Conservation (phyloP, 2,797 vertebrate genomes). For the Ctenochaetus hawaiiensis region DNA sequence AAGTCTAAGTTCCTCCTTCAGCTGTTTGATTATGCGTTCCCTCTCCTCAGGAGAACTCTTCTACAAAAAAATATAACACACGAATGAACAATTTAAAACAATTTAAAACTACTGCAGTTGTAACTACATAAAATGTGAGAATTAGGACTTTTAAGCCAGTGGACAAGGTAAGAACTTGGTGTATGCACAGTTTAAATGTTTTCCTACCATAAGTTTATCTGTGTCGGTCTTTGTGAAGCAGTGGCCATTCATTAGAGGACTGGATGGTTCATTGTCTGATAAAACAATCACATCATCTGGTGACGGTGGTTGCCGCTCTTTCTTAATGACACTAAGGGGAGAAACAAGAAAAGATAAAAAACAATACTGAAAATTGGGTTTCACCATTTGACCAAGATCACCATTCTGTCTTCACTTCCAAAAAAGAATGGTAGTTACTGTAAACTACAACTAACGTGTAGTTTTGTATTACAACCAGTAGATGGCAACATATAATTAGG, state of each 20-base stretch:
- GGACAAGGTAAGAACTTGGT: background rate
- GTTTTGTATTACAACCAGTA: slow-evolving; percentile 64
- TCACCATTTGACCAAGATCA: background rate
- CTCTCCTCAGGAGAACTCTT: slow-evolving; percentile 94
- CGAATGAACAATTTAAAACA: no score
- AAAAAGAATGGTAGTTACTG: background rate
- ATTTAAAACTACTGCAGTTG: background rate
- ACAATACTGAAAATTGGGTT: background rate
- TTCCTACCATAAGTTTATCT: slow-evolving; percentile 92
- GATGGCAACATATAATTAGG: slow-evolving; percentile 65
- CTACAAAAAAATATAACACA: slow-evolving; percentile 69
- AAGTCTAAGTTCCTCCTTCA: slow-evolving; percentile 95
- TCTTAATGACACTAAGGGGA: slow-evolving; percentile 88
- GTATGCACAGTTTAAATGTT: background rate
- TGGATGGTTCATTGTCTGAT: slow-evolving; percentile 94
- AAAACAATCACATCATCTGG: slow-evolving; percentile 96
- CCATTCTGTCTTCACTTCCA: background rate
- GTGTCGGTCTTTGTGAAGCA: slow-evolving; percentile 90
- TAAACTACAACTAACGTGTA: slow-evolving; percentile 21
- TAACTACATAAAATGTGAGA: background rate
- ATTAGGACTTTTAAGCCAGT: background rate
- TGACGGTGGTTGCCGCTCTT: slow-evolving; percentile 88
- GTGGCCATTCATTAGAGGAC: slow-evolving; percentile 93
- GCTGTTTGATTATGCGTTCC: slow-evolving; percentile 93
- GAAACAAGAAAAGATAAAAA: background rate